Evolutionary conservation across 2,888 invertebrate genomes (phyloP).

Genomic region (Stenoptilia bipunctidactyla): DNA sequence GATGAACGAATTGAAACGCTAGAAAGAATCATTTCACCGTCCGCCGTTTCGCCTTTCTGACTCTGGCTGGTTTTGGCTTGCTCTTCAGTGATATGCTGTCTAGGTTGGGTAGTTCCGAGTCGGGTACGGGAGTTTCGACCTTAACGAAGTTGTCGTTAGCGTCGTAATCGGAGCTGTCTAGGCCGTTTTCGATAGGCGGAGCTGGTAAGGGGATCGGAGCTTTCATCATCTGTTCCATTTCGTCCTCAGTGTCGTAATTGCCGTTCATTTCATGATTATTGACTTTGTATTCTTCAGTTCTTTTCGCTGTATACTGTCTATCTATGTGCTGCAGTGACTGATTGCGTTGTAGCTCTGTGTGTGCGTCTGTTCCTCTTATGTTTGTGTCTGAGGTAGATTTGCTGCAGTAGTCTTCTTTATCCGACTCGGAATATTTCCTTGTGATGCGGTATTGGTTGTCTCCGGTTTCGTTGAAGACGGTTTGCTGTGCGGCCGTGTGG

Average conservation of each 20-base stretch:
- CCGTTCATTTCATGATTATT: slow-evolving; percentile 43
- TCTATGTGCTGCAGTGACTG: slow-evolving; percentile 59
- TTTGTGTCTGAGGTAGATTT: slow-evolving; percentile 43
- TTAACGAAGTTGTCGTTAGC: slow-evolving; percentile 42
- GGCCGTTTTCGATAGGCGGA: slow-evolving; percentile 43
- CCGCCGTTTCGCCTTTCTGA: slow-evolving; percentile 47
- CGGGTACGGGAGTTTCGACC: slow-evolving; percentile 17
- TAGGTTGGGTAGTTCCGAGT: slow-evolving; percentile 50
- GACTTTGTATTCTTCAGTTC: slow-evolving; percentile 34
- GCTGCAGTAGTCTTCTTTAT: slow-evolving; percentile 52
- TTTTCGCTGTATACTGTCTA: slow-evolving; percentile 25
- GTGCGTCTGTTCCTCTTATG: neutral
- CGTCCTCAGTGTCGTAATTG: slow-evolving; percentile 40
- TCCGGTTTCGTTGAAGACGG: slow-evolving; percentile 13
- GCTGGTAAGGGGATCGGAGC: slow-evolving; percentile 28
- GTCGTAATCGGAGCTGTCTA: slow-evolving; percentile 51
- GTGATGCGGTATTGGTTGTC: slow-evolving; percentile 15
- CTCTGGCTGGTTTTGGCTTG: slow-evolving; percentile 33
- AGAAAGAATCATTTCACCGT: slow-evolving; percentile 64
- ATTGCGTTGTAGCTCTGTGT: slow-evolving; percentile 42
- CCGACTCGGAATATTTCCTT: slow-evolving; percentile 51
- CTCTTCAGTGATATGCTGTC: slow-evolving; percentile 23
- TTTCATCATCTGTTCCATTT: slow-evolving; percentile 22
- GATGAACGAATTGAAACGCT: slow-evolving; percentile 54
- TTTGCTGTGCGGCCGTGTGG: slow-evolving; percentile 9